A percentile compares a stretch with the other conserved stretches of the same genome.
phyloP scores from a whole-genome alignment of 2,113 vertebrate species.

The Spilogale gracilis region DNA sequence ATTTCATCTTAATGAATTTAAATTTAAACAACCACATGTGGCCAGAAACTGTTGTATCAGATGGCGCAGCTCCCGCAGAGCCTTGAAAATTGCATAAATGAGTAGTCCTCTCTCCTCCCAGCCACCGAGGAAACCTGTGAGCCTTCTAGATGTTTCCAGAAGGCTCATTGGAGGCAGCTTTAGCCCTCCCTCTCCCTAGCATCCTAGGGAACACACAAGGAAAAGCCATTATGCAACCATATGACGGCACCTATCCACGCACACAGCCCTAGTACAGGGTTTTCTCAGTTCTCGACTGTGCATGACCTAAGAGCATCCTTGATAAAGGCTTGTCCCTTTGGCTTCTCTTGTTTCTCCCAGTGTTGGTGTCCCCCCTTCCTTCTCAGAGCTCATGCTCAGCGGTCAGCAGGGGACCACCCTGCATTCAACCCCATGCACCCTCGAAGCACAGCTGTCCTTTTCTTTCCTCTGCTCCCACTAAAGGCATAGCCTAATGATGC shows the following conservation, averaged over 20 bases:
- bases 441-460: no score
- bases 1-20: background rate
- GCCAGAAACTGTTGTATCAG: background rate
- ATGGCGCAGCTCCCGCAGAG: background rate
- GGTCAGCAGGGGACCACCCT: no score
- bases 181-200: background rate
- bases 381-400: background rate
- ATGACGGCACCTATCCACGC: background rate
- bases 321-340: background rate
- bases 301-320: background rate
- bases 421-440: fast-evolving
- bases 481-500: background rate
- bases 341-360: background rate
- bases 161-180: background rate
- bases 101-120: background rate
- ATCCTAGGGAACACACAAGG: background rate
- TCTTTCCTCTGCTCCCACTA: background rate
- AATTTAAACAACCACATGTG: background rate
- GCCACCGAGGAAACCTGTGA: background rate
- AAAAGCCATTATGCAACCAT: background rate
- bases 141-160: background rate
- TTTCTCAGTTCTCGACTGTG: background rate
- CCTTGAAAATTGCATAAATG: background rate
- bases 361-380: background rate
- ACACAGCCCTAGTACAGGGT: background rate